These are phyloP conservation scores for Aphelocoma californica DNA, from an alignment of 2,797 vertebrate species.

Conservation along the genomic window DNA sequence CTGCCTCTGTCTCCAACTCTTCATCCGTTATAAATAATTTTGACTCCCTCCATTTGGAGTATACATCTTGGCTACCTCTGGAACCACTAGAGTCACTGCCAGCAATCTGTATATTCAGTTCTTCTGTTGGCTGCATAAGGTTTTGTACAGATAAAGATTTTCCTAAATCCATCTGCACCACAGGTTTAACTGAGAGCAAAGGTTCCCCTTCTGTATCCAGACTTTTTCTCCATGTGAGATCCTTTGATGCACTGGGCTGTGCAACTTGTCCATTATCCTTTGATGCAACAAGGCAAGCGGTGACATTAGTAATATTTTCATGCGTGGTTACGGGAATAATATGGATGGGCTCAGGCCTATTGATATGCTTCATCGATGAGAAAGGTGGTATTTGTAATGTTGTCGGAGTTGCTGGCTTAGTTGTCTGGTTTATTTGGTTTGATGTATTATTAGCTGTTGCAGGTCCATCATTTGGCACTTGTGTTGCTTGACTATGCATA, in stretches of 20 bases:
- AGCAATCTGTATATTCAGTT: slow-evolving; percentile 78
- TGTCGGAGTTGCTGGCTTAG: slow-evolving; percentile 80
- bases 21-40: slow-evolving; percentile 95
- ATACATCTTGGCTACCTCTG: slow-evolving; percentile 81
- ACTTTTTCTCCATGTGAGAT: slow-evolving; percentile 87
- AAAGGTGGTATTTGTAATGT: slow-evolving; percentile 82
- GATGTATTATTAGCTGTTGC: slow-evolving; percentile 77
- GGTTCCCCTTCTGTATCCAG: slow-evolving; percentile 89
- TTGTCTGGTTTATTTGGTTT: slow-evolving; percentile 77
- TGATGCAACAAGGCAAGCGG: slow-evolving; percentile 79
- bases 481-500: slow-evolving; percentile 78
- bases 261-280: slow-evolving; percentile 76
- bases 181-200: slow-evolving; percentile 76
- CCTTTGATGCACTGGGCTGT: slow-evolving; percentile 79
- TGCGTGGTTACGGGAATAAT: slow-evolving; percentile 77
- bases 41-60: slow-evolving; percentile 89
- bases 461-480: slow-evolving; percentile 80
- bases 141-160: slow-evolving; percentile 94
- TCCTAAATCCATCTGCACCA: slow-evolving; percentile 80
- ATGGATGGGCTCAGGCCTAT: slow-evolving; percentile 72
- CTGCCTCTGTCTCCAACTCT: slow-evolving; percentile 83
- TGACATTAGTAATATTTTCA: slow-evolving; percentile 76
- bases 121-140: slow-evolving; percentile 85
- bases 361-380: slow-evolving; percentile 73
- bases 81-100: slow-evolving; percentile 82